These are phyloP conservation scores for Drosophila miranda DNA, from an alignment of 1,140 invertebrate species.

Conservation along the genomic window DNA sequence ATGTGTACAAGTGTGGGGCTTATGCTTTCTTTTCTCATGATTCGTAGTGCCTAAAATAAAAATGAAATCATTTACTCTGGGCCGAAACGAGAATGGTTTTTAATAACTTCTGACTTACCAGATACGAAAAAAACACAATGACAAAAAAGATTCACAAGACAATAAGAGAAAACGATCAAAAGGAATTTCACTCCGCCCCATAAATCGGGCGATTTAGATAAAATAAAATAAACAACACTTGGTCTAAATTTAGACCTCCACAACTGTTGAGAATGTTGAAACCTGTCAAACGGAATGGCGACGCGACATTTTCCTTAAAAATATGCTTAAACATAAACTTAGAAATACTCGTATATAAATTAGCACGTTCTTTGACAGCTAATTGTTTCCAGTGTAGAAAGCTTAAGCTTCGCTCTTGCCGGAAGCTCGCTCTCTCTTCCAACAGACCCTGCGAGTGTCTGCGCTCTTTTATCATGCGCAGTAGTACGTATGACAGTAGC, in stretches of 20 bases:
- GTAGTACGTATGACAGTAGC: constrained; percentile 35
- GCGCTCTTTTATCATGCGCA: constrained; percentile 51
- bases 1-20: constrained; percentile 25
- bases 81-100: constrained; percentile 53
- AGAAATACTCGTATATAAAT: constrained; percentile 39
- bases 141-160: constrained; percentile 52
- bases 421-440: constrained; percentile 9
- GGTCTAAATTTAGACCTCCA: constrained; percentile 45
- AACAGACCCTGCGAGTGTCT: constrained; percentile 1
- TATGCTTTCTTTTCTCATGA: constrained; percentile 32
- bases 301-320: constrained; percentile 48
- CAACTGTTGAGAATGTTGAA: constrained; percentile 61
- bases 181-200: constrained; percentile 39
- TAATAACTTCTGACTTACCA: constrained; percentile 71
- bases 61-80: constrained; percentile 80
- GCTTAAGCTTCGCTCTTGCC: constrained; percentile 10
- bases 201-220: constrained; percentile 62
- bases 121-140: constrained; percentile 38
- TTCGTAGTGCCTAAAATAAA: constrained; percentile 76
- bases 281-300: constrained; percentile 19
- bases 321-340: constrained; percentile 25
- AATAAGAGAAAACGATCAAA: constrained; percentile 49
- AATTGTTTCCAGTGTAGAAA: constrained; percentile 53
- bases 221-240: constrained; percentile 72
- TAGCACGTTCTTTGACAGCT: constrained; percentile 38